A percentile compares a stretch with the other conserved stretches of the same genome.
These are phyloP conservation scores for Chromis chromis DNA, from an alignment of 2,797 vertebrate species.

Conservation along the genomic window DNA sequence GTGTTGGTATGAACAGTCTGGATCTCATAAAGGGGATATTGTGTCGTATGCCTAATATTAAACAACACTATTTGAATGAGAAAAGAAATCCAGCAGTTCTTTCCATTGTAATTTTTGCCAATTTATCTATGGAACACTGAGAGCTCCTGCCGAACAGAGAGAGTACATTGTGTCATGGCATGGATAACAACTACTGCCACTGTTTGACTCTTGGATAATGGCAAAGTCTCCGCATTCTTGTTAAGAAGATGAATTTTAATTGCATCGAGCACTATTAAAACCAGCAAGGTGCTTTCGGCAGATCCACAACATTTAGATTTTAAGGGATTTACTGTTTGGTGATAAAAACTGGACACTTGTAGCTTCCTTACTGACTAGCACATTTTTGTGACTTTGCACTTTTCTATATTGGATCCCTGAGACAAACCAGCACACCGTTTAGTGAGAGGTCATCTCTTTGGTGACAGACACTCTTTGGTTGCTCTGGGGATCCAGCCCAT, in stretches of 20 bases:
- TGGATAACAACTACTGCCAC: background rate
- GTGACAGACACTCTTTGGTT: constrained; percentile 53
- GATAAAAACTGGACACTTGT: background rate
- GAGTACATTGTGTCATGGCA: background rate
- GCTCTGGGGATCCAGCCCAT: constrained; percentile 38
- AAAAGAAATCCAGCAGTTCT: constrained; percentile 9
- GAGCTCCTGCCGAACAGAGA: constrained; percentile 25
- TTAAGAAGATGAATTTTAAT: constrained; percentile 19
- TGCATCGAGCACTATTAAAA: constrained; percentile 11
- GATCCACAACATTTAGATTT: background rate
- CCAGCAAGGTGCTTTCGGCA: constrained; percentile 15
- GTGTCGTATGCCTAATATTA: constrained; percentile 27
- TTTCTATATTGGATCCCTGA: constrained; percentile 31
- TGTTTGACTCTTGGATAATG: constrained; percentile 23
- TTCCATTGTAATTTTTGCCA: constrained; percentile 35
- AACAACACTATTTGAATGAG: constrained; percentile 9
- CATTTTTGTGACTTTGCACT: background rate
- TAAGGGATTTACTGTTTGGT: background rate
- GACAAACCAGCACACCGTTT: constrained; percentile 40
- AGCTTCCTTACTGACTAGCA: background rate
- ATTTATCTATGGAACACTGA: constrained; percentile 1
- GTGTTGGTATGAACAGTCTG: constrained; percentile 27
- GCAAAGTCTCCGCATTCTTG: constrained; percentile 19
- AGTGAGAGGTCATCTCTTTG: constrained; percentile 62
- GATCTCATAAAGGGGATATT: constrained; percentile 42